Base-by-base conservation (phyloP, 2,888 invertebrate genomes). In the Trichogramma evanescens region DNA sequence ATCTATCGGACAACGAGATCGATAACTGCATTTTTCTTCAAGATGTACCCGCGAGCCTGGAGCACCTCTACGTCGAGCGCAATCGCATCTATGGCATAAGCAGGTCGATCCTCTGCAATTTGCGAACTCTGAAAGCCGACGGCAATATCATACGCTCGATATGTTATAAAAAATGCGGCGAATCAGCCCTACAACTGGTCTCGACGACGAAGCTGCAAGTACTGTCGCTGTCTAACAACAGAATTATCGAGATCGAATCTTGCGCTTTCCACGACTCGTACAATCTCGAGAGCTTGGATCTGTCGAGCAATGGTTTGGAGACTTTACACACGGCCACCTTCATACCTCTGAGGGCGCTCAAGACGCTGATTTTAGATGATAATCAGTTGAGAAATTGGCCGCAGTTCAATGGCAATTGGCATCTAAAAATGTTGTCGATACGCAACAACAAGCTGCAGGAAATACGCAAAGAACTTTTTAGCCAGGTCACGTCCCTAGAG, bases 1-100 rank as follows among this genome's bases (percentile, higher is more conserved):
- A 72, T 10, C 56, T 72, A 4, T 70, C 71, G 5, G 68, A 70
- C 59, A 72, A 73, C 57, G 65, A 62, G 48, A 62, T 72, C 1
- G 66, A 67, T 6, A 67, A 64, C 0, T 67, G 67, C n/a, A 58
- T 63, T 39, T 66, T 70, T 54, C 57, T 70, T 2, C 62, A 44
- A 0, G 65, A 70, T 6, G 53, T 70, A 4, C 71, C 72, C 0
- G 41, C 51, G 6, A 63, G 67, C 42, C 48, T 73, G 52, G 63
- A 66, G 8, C 67, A 71, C 43, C 66, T 73, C 8, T 65, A 71
- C 53, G 59, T 71, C 5, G 69, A 72, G 40, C 67, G 66, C 39
- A 72, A 72, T 50, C 56, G 56, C 9, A 70, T 73, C 38, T 43
- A 52, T 2, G 57, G 63, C 42, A 63, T 71, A 5, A 68, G 69